Percentiles rank a stretch among this genome's conserved stretches.
Conservation (phyloP, 1,140 invertebrate genomes). For the Caenorhabditis tropicalis region DNA sequence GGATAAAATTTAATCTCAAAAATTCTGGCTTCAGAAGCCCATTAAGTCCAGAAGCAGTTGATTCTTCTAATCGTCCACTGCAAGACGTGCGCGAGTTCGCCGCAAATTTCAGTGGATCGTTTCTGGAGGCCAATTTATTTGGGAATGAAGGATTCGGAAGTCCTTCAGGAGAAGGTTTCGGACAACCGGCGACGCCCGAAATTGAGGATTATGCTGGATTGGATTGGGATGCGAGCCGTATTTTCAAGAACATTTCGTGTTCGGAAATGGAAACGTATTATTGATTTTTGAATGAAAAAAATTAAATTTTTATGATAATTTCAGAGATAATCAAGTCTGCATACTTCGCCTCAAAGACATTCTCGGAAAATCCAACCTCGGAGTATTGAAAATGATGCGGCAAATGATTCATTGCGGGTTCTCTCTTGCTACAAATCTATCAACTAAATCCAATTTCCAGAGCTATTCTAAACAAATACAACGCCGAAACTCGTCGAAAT, state of each 20-base stretch:
- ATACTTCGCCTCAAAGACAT: not conserved
- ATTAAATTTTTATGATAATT: not conserved
- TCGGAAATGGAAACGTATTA: not conserved
- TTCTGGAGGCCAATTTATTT: not conserved
- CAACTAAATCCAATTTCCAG: not conserved
- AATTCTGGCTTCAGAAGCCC: not conserved
- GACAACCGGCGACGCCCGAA: not conserved
- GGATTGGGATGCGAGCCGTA: not conserved
- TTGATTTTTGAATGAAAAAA: too few species aligned
- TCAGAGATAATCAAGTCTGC: not conserved
- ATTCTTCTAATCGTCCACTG: not conserved
- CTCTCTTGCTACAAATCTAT: too few species aligned
- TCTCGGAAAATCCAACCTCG: not conserved
- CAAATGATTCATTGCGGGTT: constrained; percentile 14
- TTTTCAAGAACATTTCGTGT: not conserved
- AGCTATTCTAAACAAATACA: not conserved
- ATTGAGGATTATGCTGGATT: not conserved
- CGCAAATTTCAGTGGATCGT: not conserved
- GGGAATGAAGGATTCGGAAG: not conserved
- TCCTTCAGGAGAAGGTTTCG: not conserved
- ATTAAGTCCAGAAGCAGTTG: not conserved
- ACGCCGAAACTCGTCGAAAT: not conserved
- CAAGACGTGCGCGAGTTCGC: not conserved
- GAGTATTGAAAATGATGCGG: not conserved
- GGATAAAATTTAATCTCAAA: too few species aligned